phyloP scores from a whole-genome alignment of 2,888 invertebrate genomes.

The Portevinia maculata region DNA sequence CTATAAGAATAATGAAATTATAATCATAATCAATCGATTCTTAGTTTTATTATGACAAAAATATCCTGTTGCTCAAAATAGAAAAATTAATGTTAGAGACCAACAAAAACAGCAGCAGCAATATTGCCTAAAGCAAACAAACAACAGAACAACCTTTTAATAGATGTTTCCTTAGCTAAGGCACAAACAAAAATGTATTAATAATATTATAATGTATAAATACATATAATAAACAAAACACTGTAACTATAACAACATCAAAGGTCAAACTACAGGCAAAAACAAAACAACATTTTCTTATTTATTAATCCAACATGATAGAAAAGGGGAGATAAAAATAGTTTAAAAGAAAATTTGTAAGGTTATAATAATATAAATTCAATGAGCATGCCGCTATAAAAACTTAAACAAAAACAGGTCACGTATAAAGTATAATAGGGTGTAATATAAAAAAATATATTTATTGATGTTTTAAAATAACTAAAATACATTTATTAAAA shows the following conservation, averaged over 20 bases:
- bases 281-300: no score
- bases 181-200: constrained; percentile 14
- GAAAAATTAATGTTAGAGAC: neutral
- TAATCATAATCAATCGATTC: no score
- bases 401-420: constrained; percentile 8
- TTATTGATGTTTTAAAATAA: neutral
- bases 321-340: no score
- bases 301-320: no score
- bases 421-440: neutral
- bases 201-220: neutral
- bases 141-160: no score
- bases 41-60: constrained; percentile 56
- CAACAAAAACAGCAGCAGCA: constrained; percentile 50
- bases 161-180: neutral
- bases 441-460: neutral
- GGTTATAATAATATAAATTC: no score
- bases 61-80: constrained; percentile 47
- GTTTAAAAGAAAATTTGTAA: no score
- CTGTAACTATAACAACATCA: neutral
- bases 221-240: neutral
- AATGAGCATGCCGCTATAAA: neutral
- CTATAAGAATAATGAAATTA: no score
- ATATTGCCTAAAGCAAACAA: constrained; percentile 5
- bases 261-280: neutral
- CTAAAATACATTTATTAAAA: constrained; percentile 2